Conservation (phyloP, 37 sponge, comb jelly and placozoan species). For the Hexactinellida sp. region DNA sequence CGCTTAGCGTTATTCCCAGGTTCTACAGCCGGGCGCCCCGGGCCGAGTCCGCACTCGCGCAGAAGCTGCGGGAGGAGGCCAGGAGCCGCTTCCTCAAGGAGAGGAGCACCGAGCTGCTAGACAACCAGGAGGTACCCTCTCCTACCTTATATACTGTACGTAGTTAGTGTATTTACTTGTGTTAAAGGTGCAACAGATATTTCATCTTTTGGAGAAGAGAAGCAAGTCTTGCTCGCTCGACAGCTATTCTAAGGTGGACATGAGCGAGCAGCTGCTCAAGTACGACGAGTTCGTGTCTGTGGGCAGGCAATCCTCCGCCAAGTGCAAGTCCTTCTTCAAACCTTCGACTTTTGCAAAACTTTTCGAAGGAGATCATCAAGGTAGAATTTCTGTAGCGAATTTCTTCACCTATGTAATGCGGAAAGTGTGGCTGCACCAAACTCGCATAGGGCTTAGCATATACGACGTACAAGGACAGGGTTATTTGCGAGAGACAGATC, state of each 20-base stretch:
- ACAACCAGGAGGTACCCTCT: constrained; percentile 26
- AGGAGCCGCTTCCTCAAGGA: constrained; percentile 38
- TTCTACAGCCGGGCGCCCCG: constrained; percentile 74
- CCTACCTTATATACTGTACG: not conserved
- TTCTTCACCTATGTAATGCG: constrained; percentile 26
- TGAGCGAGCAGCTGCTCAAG: not conserved
- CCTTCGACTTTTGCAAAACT: constrained; percentile 54
- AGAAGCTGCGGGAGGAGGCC: constrained; percentile 83
- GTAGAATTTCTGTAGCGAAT: constrained; percentile 34
- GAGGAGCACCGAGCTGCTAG: constrained; percentile 25
- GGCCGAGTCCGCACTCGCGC: constrained; percentile 61
- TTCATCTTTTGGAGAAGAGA: not conserved
- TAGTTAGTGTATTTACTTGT: not conserved
- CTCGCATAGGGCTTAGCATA: constrained; percentile 77
- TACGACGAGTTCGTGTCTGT: not conserved
- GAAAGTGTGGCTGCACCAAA: constrained; percentile 91
- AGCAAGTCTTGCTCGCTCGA: not conserved
- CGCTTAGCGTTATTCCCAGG: constrained; percentile 35
- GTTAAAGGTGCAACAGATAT: not conserved
- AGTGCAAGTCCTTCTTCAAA: constrained; percentile 51
- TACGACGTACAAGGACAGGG: constrained; percentile 90
- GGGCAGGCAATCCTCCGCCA: not conserved
- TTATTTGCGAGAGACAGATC: constrained; percentile 69
- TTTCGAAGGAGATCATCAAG: constrained; percentile 50
- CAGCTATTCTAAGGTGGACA: not conserved